Evolutionary conservation across 2,888 invertebrate species (phyloP), one percentile per base, ranked within the genome.

Genomic region (Drosophila lacicola): DNA sequence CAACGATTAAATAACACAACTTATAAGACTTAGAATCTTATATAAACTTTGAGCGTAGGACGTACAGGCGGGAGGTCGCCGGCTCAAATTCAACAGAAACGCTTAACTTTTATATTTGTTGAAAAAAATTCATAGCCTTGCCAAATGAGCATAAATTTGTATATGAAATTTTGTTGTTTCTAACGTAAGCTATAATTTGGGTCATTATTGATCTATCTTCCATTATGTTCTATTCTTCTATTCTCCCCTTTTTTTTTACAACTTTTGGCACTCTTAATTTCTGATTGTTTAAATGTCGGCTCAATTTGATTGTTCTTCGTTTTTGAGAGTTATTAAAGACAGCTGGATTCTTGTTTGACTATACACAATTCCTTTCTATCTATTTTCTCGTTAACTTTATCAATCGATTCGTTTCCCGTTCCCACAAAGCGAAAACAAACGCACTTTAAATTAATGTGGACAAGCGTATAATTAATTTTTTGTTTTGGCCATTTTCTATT

Each of bases 401-500:
- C 47, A 25, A 21, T 34, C 25, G 46, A 47, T 36, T 63, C 42
- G 53, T 29, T 73, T 67, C 29, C 53, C 73, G 68, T 78, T 54
- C 63, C 41, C 68, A 60, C 46, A 74, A 54, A 21, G 8, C 46
- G 41, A 53, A 65, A 51, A 77, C 45, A 67, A 63, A 78, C 44
- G 58, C 69, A 63, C 47, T 49, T 68, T 34, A 78, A 69, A 74
- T 78, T 60, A 46, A 45, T 36, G 58, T 19, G 36, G 54, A 64
- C 74, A 74, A 46, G 64, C 70, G 61, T 63, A 46, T 74, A 78
- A 77, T 61, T 73, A 76, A 75, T 47, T 19, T 25, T 34, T 53
- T 45, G 51, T 56, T 58, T 78, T 79, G 82, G 61, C 67, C 49
- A 58, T 61, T 75, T 61, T 74, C 70, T 29, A 67, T 65, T 71